Conservation (phyloP, 2,113 vertebrate species). For the Neogale vison region DNA sequence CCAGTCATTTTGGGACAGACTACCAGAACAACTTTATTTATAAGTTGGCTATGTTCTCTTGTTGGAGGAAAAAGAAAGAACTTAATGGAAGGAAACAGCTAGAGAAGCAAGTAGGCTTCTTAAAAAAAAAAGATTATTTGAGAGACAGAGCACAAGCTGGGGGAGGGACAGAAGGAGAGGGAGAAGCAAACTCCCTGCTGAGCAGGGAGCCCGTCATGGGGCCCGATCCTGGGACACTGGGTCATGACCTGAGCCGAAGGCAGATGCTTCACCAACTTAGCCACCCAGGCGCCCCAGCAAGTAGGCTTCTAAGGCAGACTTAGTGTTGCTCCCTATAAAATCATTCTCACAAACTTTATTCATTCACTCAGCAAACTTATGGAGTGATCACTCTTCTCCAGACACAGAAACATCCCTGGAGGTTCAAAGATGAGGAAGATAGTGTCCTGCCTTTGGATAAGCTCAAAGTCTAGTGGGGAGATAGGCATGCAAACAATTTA, state of each 20-base stretch:
- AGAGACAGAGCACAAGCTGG: neutral
- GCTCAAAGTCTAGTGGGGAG: constrained; percentile 55
- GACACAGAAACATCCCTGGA: constrained; percentile 14
- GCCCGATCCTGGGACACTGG: neutral
- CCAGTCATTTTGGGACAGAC: constrained; percentile 28
- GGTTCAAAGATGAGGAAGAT: constrained; percentile 45
- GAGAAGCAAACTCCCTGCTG: neutral
- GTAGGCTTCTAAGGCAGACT: constrained; percentile 4
- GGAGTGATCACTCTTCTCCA: neutral
- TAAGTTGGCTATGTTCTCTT: neutral
- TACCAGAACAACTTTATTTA: neutral
- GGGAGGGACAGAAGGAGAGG: neutral
- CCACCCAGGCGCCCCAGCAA: neutral
- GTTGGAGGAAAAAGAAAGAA: constrained; percentile 48
- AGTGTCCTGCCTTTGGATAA: constrained; percentile 28
- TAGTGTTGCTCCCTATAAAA: constrained; percentile 10
- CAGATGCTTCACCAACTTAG: neutral
- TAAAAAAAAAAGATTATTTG: too few species aligned
- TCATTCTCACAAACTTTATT: neutral
- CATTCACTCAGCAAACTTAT: constrained; percentile 33
- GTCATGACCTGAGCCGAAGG: neutral
- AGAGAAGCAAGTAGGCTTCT: constrained; percentile 6
- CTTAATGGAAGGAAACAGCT: constrained; percentile 37
- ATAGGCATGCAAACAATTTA: constrained; percentile 62
- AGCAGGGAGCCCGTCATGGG: too few species aligned